Base-by-base conservation (phyloP, 37 sponge, comb jelly and placozoan genomes). In the Ianthella basta region DNA sequence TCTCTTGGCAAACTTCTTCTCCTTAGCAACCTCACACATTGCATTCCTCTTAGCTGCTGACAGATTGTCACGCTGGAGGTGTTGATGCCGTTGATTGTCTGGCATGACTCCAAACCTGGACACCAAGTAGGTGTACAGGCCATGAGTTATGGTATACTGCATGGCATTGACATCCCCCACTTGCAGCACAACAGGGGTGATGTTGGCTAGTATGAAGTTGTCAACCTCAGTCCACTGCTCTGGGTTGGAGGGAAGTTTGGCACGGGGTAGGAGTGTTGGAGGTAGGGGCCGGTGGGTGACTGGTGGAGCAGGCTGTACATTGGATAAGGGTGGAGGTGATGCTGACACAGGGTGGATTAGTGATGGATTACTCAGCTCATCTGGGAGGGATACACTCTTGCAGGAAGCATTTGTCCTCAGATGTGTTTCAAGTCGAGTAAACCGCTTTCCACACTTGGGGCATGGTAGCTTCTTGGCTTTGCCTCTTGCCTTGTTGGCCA, bases 41-140 rank as follows among this genome's bases (percentile, higher is more conserved):
- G 70, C 70, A 69, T 69, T 69, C 34, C 19, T 30, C 6, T 13
- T 69, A 35, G 70, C 41, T 78, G 55, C 79, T 40, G n/a, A 13
- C 53, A 78, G 10, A 40, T 78, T 78, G 55, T n/a, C 79, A 78
- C 79, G 25, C 37, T 41, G 16, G 0, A 5, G 79, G 53, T 12
- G 73, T 72, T 54, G 55, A 78, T 27, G n/a, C 2, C 53, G 53
- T 34, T 69, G 70, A 30, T 69, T 78, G 79, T 10, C 24, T 39
- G 79, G 79, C 8, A 16, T 54, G 41, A 25, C 18, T 37, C 53
- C 53, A 41, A 78, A 41, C 53, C 3, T 55, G 19, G 79, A 41
- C 79, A 54, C 55, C 53, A 55, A 54, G 70, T 69, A 69, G 70
- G 70, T 10, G 70, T 69, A 69, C 27, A 69, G 33, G 27, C 6